Conservation (phyloP, 2,888 invertebrate genomes). For the Maniola hyperantus region DNA sequence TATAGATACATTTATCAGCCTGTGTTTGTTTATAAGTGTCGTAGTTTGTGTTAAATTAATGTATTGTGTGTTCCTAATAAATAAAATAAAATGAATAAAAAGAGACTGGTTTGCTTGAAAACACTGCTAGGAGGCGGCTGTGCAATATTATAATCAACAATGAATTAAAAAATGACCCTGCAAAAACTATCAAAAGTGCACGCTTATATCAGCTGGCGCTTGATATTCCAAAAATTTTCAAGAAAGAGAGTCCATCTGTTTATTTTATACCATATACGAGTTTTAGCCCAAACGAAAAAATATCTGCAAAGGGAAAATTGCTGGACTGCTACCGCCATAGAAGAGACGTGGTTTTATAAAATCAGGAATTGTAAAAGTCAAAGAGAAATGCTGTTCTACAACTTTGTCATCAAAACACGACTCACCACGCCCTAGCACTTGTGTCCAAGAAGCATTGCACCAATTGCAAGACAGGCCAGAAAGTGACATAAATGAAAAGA, state of each 20-base stretch:
- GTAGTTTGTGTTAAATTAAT: no score
- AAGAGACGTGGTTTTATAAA: slow-evolving; percentile 2
- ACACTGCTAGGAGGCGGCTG: slow-evolving; percentile 3
- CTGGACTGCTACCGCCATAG: slow-evolving; percentile 7
- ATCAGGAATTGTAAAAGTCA: slow-evolving; percentile 3
- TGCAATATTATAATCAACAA: slow-evolving; percentile 6
- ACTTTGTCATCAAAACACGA: slow-evolving; percentile 2
- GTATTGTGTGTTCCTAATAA: no score
- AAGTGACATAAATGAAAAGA: background rate
- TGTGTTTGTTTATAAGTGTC: no score
- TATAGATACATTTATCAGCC: no score
- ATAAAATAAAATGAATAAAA: no score
- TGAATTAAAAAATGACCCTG: slow-evolving; percentile 7
- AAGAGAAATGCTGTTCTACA: background rate
- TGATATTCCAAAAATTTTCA: slow-evolving; percentile 7
- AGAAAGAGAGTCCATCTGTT: slow-evolving; percentile 7
- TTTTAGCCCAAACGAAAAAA: slow-evolving; percentile 6
- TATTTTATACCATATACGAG: slow-evolving; percentile 4
- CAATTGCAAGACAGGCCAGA: background rate
- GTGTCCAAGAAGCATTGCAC: background rate
- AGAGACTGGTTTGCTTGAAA: slow-evolving; percentile 7
- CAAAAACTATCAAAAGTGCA: slow-evolving; percentile 4
- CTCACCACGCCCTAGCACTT: background rate
- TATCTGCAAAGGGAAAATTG: slow-evolving; percentile 1
- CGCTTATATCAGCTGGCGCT: slow-evolving; percentile 2